Conservation (phyloP, 35 echinoderm and acorn worm species). For the Heliocidaris tuberculata region DNA sequence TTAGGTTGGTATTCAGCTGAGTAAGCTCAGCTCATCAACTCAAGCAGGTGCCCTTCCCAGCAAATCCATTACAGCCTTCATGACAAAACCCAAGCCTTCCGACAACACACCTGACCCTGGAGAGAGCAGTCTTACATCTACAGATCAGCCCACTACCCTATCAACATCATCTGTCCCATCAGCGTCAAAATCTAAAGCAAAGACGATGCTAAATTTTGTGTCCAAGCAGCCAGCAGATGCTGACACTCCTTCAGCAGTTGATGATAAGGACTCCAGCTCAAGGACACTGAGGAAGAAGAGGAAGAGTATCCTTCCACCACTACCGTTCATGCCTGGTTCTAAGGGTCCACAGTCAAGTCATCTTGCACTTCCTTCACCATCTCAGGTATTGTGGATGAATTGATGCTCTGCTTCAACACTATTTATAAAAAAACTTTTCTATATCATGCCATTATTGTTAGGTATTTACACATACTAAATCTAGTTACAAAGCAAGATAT, state of each 20-base stretch:
- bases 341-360: neutral
- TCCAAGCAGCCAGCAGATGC: slow-evolving; percentile 50
- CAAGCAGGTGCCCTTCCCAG: slow-evolving; percentile 29
- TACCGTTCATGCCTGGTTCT: slow-evolving; percentile 53
- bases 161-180: neutral
- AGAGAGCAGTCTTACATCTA: neutral
- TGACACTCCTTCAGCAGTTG: neutral
- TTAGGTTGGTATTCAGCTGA: slow-evolving; percentile 83
- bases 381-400: neutral
- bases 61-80: slow-evolving; percentile 69
- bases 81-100: slow-evolving; percentile 51
- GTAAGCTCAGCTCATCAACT: slow-evolving; percentile 47
- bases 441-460: too few species aligned
- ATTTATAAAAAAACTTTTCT: too few species aligned
- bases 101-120: neutral
- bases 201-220: slow-evolving; percentile 62
- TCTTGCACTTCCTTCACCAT: neutral
- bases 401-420: neutral
- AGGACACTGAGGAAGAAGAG: slow-evolving; percentile 9
- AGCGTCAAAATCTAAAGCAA: neutral
- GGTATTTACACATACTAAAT: too few species aligned
- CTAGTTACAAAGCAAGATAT: too few species aligned
- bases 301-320: slow-evolving; percentile 50
- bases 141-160: neutral
- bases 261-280: neutral